phyloP scores from a whole-genome alignment of 2,888 invertebrate species.

The Dasypolia templi region DNA sequence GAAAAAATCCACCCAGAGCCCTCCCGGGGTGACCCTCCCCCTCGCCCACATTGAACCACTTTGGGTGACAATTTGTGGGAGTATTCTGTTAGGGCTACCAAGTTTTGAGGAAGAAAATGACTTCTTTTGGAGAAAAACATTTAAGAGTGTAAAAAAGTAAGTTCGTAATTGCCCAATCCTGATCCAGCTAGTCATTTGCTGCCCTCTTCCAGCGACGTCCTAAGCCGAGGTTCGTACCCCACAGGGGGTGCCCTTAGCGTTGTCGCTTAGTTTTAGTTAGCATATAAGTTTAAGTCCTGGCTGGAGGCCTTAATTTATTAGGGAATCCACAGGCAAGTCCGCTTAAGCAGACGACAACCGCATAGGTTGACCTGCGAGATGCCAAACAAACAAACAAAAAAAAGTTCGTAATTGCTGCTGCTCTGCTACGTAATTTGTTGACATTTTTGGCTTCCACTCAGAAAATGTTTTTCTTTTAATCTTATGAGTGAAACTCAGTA shows the following conservation, averaged over 20 bases:
- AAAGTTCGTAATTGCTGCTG: neutral
- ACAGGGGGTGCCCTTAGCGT: no score
- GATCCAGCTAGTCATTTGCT: no score
- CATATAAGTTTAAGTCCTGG: no score
- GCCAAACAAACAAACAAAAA: no score
- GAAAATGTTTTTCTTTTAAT: neutral
- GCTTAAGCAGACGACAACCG: no score
- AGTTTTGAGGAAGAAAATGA: conserved; percentile 7
- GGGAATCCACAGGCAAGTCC: no score
- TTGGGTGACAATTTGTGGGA: conserved; percentile 72
- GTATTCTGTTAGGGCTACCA: conserved; percentile 54
- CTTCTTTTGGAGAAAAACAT: neutral
- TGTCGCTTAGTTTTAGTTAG: no score
- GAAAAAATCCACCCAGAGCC: conserved; percentile 67
- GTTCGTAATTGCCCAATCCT: neutral
- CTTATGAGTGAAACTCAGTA: neutral
- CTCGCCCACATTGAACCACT: conserved; percentile 59
- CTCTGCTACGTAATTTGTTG: neutral
- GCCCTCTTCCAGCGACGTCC: no score
- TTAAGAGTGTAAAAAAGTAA: neutral
- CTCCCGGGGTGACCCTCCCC: conserved; percentile 34
- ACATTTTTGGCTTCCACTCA: neutral
- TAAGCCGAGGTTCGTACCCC: no score
- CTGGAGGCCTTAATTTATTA: no score
- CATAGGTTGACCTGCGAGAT: no score